phyloP scores from a whole-genome alignment of 2,888 invertebrate species.

The Seira ritae region DNA sequence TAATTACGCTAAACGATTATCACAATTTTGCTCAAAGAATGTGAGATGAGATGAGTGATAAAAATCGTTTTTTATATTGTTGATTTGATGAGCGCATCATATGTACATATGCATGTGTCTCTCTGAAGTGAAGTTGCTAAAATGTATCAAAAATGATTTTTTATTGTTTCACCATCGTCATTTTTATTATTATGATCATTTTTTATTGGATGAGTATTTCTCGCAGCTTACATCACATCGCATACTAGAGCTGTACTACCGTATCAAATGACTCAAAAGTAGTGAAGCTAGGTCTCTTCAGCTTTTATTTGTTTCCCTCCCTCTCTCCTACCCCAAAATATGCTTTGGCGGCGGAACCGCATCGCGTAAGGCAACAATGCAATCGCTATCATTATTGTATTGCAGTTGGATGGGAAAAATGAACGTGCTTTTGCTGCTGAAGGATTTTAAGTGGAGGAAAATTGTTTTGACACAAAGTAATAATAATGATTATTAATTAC shows the following conservation, averaged over 20 bases:
- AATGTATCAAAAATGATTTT: conserved; percentile 59
- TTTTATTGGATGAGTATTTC: conserved; percentile 35
- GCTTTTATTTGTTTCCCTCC: no score
- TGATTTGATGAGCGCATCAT: no score
- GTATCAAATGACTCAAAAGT: conserved; percentile 52
- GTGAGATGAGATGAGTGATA: conserved; percentile 27
- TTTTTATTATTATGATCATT: no score
- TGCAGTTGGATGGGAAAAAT: no score
- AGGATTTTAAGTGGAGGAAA: conserved; percentile 55
- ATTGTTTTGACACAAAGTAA: conserved; percentile 41
- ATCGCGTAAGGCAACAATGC: conserved; percentile 41
- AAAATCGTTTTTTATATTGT: conserved; percentile 41
- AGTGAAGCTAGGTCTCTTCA: no score
- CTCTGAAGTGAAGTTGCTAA: conserved; percentile 54
- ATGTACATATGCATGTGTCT: no score
- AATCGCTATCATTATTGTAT: no score
- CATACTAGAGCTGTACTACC: conserved; percentile 28
- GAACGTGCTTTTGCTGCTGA: no score
- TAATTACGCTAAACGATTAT: conserved; percentile 46
- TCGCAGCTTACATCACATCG: neutral
- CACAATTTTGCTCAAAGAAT: conserved; percentile 38
- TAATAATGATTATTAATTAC: conserved; percentile 57
- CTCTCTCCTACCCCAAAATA: no score
- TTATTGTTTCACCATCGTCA: conserved; percentile 55
- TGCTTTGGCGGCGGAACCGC: conserved; percentile 46